Conservation (phyloP, 2,797 vertebrate species). For the Orientallactaga sibirica region DNA sequence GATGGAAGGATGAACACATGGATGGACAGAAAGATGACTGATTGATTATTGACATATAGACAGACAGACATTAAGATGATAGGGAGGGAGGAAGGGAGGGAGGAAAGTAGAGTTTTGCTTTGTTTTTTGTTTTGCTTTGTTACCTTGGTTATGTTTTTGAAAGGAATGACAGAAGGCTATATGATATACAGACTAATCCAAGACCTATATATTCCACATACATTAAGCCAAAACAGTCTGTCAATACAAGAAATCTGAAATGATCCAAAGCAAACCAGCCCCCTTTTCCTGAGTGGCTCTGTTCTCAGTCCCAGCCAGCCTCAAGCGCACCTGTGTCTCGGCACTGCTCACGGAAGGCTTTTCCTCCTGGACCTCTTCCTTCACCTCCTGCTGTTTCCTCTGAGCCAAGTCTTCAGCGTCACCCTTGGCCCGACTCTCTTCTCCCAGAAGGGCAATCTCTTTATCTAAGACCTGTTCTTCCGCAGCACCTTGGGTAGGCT, state of each 20-base stretch:
- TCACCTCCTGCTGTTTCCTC: conserved; percentile 78
- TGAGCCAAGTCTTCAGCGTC: conserved; percentile 85
- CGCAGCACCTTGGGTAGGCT: conserved; percentile 71
- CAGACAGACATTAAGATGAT: too few relatives aligned
- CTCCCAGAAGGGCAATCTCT: conserved; percentile 79
- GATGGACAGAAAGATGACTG: too few relatives aligned
- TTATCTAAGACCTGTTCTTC: conserved; percentile 87
- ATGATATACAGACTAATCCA: not conserved
- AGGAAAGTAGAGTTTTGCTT: not conserved
- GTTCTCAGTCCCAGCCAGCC: not conserved
- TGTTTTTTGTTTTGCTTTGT: not conserved
- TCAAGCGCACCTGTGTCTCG: conserved; percentile 91
- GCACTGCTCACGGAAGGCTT: conserved; percentile 88
- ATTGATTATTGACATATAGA: too few relatives aligned
- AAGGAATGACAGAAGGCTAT: not conserved
- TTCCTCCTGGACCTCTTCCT: conserved; percentile 86
- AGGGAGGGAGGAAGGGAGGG: too few relatives aligned
- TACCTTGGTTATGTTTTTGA: conserved; percentile 5
- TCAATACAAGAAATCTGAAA: conserved; percentile 20
- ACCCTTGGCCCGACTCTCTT: conserved; percentile 85
- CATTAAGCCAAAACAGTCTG: not conserved
- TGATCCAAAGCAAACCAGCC: not conserved
- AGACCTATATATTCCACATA: not conserved
- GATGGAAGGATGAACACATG: too few relatives aligned
- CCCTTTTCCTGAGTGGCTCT: not conserved